Evolutionary conservation across 2,888 invertebrate genomes (phyloP).

Genomic region (Cheilosia vernalis): DNA sequence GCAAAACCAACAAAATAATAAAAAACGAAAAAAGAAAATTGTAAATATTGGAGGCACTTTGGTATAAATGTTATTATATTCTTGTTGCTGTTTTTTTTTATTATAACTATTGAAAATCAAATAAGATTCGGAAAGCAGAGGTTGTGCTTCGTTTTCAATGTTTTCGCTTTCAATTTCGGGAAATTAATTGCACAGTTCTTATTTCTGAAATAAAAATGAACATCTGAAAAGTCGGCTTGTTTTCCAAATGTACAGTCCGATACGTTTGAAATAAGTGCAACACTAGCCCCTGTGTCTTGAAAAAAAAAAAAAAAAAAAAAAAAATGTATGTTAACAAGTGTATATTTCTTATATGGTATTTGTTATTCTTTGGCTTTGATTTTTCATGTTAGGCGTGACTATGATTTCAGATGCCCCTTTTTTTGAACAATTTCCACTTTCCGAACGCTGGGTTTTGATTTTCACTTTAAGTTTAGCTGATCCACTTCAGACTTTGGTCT

Average conservation of each 20-base stretch:
- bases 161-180: no score
- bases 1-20: constrained; percentile 25
- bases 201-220: no score
- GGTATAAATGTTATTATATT: constrained; percentile 36
- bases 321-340: background rate
- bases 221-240: no score
- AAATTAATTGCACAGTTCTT: no score
- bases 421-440: constrained; percentile 1
- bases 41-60: constrained; percentile 68
- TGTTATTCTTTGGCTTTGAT: constrained; percentile 14
- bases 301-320: background rate
- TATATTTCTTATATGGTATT: background rate
- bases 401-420: background rate
- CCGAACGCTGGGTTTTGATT: background rate
- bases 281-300: no score
- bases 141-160: background rate
- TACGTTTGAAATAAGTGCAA: no score
- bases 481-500: constrained; percentile 80
- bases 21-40: constrained; percentile 35
- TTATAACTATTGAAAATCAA: background rate
- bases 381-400: background rate
- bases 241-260: no score
- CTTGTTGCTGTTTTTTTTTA: background rate
- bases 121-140: background rate
- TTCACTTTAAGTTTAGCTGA: constrained; percentile 5